Base-by-base conservation (phyloP, 2,888 invertebrate genomes). In the Cremastinae sp. region DNA sequence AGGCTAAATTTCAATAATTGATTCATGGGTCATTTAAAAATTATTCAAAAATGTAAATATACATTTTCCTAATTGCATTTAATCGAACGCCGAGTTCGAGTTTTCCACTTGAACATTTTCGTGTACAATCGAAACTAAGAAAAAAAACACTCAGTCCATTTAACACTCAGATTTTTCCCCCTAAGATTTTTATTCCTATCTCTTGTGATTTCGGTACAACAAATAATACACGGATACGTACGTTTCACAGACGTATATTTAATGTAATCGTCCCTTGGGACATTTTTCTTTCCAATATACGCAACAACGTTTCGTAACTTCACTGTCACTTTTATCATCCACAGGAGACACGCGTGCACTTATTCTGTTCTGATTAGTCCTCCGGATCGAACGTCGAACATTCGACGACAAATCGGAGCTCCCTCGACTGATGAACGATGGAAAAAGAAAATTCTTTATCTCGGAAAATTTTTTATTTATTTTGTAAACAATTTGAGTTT, bases 281-380 rank as follows among this genome's bases (percentile, higher is more conserved):
- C 55, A n/a, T 22, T 66, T 58, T 62, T 37, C 49, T 66, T 58
- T 62, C 43, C 49, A 66, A 43, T 28, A 43, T 8, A 37, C 53
- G 35, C 58, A 20, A 28, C n/a, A 7, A 49, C 12, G 37, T n/a
- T 22, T 35, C n/a, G 16, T 49, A 37, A 37, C 37, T 51, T 14
- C 75, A 75, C 71, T 68, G 75, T 64, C 71, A 72, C 71, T 43
- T 22, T 58, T 61, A 35, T n/a, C 59, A 61, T 61, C 28, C 59
- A 61, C 69, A 70, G 20, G 43, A 56, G 35, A 47, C 78, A 70
- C 61, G 58, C 64, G 74, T 47, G 78, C 77, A 79, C 81, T n/a
- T n/a, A n/a, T n/a, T n/a, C n/a, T 74, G 37, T 16, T 37, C 28
- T 12, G 51, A 58, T 35, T 41, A n/a, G 35, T 20, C 14, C 22